Evolutionary conservation across 1,140 invertebrate species (phyloP).

Genomic region (Drosophila seguyi): DNA sequence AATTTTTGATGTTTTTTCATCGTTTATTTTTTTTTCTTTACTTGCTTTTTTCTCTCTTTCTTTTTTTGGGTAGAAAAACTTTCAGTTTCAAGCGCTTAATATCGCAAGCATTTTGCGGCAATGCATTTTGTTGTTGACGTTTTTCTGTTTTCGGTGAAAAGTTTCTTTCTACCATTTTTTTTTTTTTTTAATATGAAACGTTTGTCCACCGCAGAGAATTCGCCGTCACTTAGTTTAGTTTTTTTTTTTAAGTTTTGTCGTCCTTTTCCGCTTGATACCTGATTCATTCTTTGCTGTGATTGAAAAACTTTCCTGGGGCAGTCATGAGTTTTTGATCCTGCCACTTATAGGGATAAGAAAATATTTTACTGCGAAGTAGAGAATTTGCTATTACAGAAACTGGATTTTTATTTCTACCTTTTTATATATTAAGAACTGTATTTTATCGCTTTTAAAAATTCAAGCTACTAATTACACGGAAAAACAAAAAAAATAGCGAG

Average conservation of each 20-base stretch:
- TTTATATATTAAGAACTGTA: too few relatives aligned
- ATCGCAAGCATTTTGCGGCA: conserved; percentile 26
- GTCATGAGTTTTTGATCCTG: conserved; percentile 39
- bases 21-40: conserved; percentile 1
- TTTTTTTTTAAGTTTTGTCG: conserved; percentile 2
- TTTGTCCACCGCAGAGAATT: conserved; percentile 43
- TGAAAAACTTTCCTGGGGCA: conserved; percentile 67
- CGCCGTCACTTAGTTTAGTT: background rate
- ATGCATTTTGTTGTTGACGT: conserved; percentile 24
- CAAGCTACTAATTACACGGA: conserved; percentile 1
- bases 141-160: conserved; percentile 31
- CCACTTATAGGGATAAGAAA: background rate
- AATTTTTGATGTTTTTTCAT: conserved; percentile 48
- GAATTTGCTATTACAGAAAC: background rate
- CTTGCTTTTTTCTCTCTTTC: background rate
- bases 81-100: conserved; percentile 65
- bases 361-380: background rate
- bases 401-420: background rate
- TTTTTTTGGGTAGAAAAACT: conserved; percentile 26
- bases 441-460: background rate
- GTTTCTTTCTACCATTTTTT: conserved; percentile 13
- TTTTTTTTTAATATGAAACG: conserved; percentile 63
- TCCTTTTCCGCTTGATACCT: conserved; percentile 14
- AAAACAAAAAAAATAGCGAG: too few relatives aligned
- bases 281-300: conserved; percentile 55